Evolutionary conservation across 2,113 vertebrate genomes (phyloP).

Genomic region (Eonycteris spelaea): DNA sequence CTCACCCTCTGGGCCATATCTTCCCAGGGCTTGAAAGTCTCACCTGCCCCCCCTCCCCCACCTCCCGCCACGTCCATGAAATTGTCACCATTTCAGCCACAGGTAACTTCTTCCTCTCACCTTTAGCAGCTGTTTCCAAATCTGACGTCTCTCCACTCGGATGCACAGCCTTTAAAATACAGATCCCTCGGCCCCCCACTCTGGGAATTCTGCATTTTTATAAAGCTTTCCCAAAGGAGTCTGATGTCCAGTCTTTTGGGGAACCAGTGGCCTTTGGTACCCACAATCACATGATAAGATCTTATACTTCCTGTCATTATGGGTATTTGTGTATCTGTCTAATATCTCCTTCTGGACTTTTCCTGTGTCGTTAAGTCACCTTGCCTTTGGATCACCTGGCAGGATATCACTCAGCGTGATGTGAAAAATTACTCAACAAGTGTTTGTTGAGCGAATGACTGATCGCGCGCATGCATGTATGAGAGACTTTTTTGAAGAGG

Average conservation of each 20-base stretch:
- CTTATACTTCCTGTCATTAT: not conserved
- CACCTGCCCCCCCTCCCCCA: too few species aligned
- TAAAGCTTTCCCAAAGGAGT: not conserved
- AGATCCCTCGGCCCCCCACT: not conserved
- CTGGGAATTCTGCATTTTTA: not conserved
- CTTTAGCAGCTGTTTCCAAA: not conserved
- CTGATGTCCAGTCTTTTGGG: not conserved
- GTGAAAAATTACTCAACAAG: not conserved
- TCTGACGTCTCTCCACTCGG: too few species aligned
- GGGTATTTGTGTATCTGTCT: not conserved
- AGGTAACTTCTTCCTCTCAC: not conserved
- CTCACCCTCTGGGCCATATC: not conserved
- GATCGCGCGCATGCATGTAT: not conserved
- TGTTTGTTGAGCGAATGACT: not conserved
- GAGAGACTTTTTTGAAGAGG: not conserved
- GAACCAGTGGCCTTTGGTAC: not conserved
- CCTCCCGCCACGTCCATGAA: not conserved
- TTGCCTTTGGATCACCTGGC: not conserved
- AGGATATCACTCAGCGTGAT: not conserved
- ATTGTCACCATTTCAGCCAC: not conserved
- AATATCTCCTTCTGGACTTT: not conserved
- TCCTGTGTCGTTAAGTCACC: not conserved
- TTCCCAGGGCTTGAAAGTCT: not conserved
- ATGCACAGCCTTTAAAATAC: not conserved
- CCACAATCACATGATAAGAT: accelerated